phyloP scores from a whole-genome alignment of 2,797 vertebrate genomes.

The Acanthornis magna region DNA sequence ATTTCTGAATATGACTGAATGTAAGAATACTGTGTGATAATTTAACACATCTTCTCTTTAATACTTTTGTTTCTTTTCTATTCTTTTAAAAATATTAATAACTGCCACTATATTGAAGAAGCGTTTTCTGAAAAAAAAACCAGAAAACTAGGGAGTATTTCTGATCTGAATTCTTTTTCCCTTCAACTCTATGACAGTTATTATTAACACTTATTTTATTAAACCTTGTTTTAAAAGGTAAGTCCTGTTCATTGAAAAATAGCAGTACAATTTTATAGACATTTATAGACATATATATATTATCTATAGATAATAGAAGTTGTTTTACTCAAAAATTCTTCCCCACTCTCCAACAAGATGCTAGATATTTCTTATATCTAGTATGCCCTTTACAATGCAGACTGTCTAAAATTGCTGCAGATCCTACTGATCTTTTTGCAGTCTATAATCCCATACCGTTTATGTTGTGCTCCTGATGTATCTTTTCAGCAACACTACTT shows the following conservation, averaged over 20 bases:
- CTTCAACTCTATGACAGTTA: background rate
- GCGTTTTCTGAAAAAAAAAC: background rate
- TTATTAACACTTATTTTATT: background rate
- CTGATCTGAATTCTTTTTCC: background rate
- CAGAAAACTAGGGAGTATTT: background rate
- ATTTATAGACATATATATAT: no score
- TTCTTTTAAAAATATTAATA: background rate
- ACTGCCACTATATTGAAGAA: background rate
- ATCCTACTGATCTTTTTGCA: background rate
- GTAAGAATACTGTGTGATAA: background rate
- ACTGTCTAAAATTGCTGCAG: background rate
- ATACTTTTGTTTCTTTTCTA: background rate
- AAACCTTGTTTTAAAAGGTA: background rate
- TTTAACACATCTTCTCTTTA: background rate
- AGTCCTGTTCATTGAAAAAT: background rate
- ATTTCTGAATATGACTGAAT: background rate
- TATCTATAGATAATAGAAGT: background rate
- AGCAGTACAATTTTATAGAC: background rate
- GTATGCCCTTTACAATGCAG: background rate
- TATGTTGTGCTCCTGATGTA: background rate
- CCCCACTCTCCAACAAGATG: background rate
- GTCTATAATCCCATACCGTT: background rate
- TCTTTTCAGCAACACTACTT: background rate
- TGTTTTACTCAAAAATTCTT: background rate
- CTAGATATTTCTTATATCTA: background rate